A percentile compares a stretch with the other conserved stretches of the same genome.
Conservation (phyloP, 2,888 invertebrate species). For the Frankliniella fusca region DNA sequence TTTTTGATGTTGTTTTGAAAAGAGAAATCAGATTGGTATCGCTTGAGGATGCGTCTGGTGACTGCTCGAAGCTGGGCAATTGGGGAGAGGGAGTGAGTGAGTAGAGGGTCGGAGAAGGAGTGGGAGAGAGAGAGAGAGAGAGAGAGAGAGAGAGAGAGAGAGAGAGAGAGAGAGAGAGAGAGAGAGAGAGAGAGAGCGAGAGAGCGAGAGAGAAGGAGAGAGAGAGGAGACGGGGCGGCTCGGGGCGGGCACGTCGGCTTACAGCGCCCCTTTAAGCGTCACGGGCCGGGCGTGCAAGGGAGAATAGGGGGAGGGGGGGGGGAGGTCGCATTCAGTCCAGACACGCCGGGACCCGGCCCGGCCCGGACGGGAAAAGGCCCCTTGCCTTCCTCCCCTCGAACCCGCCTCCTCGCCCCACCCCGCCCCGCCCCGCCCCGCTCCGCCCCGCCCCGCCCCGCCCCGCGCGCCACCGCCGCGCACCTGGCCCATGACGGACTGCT, state of each 20-base stretch:
- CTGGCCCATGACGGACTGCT: constrained; percentile 8
- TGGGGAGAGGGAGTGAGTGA: too few relatives aligned
- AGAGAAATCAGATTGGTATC: too few relatives aligned
- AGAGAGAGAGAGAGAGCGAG: background rate
- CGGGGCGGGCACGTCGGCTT: background rate
- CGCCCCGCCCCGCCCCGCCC: background rate
- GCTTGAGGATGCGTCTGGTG: too few relatives aligned
- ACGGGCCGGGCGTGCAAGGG: background rate
- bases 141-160: background rate
- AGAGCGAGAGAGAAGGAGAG: background rate
- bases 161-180: background rate
- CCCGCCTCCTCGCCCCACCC: too few relatives aligned
- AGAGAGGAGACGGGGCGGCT: background rate
- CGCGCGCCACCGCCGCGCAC: background rate
- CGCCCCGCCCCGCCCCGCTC: background rate
- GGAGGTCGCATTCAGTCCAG: background rate
- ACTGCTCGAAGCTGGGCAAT: too few relatives aligned
- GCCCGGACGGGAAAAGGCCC: too few relatives aligned
- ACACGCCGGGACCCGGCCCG: background rate
- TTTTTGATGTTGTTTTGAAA: too few relatives aligned
- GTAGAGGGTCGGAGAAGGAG: background rate
- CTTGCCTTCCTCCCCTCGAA: too few relatives aligned
- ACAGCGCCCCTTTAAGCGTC: constrained; percentile 2
- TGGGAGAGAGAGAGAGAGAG: background rate
- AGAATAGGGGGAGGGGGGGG: background rate